Base-by-base conservation (phyloP, 1,140 invertebrate species). In the Dendrolimus punctatus region DNA sequence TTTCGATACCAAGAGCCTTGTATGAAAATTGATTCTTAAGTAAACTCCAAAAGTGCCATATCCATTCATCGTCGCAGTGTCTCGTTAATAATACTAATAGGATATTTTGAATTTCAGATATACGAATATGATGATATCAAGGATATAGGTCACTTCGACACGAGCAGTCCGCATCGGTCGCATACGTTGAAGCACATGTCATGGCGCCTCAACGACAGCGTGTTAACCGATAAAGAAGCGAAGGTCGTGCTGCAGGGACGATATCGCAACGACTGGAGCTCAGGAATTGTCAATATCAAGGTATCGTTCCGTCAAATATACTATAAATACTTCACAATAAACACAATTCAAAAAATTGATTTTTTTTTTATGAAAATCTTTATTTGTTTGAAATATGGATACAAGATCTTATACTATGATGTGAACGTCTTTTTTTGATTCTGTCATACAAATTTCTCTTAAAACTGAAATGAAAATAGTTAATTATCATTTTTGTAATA, bases 41-140 rank as follows among this genome's bases (percentile, higher is more conserved):
- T 7, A 42, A n/a, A n/a, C n/a, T 45, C 23, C 23, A 2, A 4
- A 45, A 38, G 43, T 39, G 23, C 23, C 23, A 23, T 23, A 23
- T 23, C 23, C 23, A 23, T 23, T 23, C 23, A 23, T 2, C 23
- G 1, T 23, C 23, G 23, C 23, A 23, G 23, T 52, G 7, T 8
- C 36, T 2, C 9, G 37, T 40, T 47, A 38, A 58, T 39, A 51
- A 40, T 8, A 8, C 4, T 4, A 36, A 45, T 51, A 46, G 10
- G 5, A 37, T 23, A 6, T 49, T 39, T 46, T 48, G 39, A 46
- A 46, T 81, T 76, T n/a, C 65, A 91, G 90, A 55, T 91, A 40
- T 81, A 85, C 42, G 89, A 91, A 72, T 91, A 90, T 65, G 85
- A 91, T 57, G 90, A 91, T 57, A 49, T 84, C 6, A 75, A 87